These are phyloP conservation scores for Lithophane leautieri DNA, from an alignment of 2,888 invertebrate species.

Conservation along the genomic window DNA sequence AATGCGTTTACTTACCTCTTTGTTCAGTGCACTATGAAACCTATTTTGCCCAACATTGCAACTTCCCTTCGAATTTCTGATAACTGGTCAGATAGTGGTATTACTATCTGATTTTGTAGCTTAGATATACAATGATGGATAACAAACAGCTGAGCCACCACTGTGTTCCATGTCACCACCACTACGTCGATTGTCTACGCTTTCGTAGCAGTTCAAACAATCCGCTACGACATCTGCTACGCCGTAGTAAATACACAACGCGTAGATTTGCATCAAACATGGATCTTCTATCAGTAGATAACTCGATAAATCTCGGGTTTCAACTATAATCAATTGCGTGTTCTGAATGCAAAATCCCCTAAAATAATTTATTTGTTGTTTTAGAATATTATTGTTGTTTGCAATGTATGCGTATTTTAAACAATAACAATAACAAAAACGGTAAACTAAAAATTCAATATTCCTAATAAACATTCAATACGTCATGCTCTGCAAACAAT, in stretches of 20 bases:
- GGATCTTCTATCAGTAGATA: not conserved
- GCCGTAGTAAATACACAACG: not conserved
- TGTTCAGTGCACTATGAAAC: too few relatives aligned
- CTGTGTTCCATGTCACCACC: not conserved
- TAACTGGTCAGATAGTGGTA: not conserved
- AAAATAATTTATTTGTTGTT: constrained; percentile 23
- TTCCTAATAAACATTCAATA: constrained; percentile 45
- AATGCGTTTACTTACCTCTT: too few relatives aligned
- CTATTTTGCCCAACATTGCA: not conserved
- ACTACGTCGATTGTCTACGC: not conserved
- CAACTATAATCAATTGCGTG: not conserved
- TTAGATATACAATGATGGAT: not conserved
- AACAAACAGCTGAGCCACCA: not conserved
- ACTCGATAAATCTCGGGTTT: not conserved
- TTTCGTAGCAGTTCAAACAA: constrained; percentile 9
- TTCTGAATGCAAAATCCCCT: not conserved
- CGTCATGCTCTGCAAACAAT: constrained; percentile 27
- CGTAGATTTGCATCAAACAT: not conserved
- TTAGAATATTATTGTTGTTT: constrained; percentile 2
- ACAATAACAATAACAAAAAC: constrained; percentile 31
- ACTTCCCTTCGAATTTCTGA: not conserved
- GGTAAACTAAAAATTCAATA: constrained; percentile 45
- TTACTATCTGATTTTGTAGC: too few relatives aligned
- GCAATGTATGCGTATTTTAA: not conserved
- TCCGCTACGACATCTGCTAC: constrained; percentile 19